Evolutionary conservation across 2,888 invertebrate genomes (phyloP).

Genomic region (Papilio protenor): DNA sequence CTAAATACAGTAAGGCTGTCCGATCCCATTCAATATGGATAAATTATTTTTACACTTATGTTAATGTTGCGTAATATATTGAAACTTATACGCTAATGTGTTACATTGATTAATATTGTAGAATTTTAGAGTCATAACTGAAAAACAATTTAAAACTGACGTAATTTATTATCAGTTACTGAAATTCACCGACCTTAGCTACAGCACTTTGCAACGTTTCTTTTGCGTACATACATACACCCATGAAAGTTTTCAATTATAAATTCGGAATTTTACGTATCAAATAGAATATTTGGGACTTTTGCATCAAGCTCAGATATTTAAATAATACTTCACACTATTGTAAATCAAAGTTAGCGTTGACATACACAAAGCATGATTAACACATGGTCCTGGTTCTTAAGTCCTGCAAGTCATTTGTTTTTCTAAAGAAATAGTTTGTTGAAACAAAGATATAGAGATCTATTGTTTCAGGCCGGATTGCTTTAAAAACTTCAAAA

Average conservation of each 20-base stretch:
- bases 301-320: background rate
- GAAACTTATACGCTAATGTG: background rate
- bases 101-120: too few relatives aligned
- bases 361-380: too few relatives aligned
- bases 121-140: background rate
- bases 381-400: background rate
- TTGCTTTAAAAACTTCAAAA: background rate
- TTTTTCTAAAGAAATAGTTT: background rate
- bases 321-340: background rate
- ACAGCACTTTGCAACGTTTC: background rate
- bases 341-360: background rate
- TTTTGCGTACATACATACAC: background rate
- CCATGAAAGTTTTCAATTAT: background rate
- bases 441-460: background rate
- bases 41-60: background rate
- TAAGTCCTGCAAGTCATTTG: background rate
- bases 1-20: constrained; percentile 42
- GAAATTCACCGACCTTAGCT: background rate
- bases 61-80: background rate
- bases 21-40: background rate
- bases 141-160: background rate
- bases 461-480: background rate
- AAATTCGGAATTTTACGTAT: background rate
- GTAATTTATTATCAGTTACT: background rate
- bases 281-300: background rate